These are phyloP conservation scores for Agonopterix arenella DNA, from an alignment of 2,888 invertebrate species.

Conservation along the genomic window DNA sequence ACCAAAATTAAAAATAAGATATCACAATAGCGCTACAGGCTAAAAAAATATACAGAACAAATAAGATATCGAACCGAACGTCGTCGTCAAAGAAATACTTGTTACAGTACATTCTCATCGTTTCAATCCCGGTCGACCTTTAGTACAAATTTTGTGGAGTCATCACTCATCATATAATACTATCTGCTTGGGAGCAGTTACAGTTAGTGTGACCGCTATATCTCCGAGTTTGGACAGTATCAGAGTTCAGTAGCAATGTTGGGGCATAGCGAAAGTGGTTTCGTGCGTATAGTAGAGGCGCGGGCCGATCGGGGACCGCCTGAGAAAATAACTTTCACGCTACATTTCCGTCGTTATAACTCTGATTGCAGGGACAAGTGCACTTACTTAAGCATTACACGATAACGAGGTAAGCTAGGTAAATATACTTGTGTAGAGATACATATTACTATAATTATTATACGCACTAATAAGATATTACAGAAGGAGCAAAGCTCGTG, in stretches of 20 bases:
- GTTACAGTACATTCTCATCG: too few species aligned
- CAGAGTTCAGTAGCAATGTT: constrained; percentile 29
- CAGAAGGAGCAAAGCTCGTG: too few species aligned
- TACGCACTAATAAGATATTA: not conserved
- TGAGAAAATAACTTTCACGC: constrained; percentile 74
- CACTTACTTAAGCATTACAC: not conserved
- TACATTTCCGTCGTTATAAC: constrained; percentile 57
- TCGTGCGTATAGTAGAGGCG: constrained; percentile 49
- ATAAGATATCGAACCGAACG: too few species aligned
- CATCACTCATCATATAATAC: too few species aligned
- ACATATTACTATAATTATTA: not conserved
- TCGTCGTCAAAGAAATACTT: too few species aligned
- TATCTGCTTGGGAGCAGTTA: too few species aligned
- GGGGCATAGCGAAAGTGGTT: constrained; percentile 65
- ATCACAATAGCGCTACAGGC: too few species aligned
- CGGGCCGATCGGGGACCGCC: constrained; percentile 48
- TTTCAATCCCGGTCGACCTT: too few species aligned
- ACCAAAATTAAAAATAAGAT: too few species aligned
- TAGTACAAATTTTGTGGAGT: too few species aligned
- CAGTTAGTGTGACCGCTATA: constrained; percentile 3
- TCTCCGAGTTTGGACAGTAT: constrained; percentile 26
- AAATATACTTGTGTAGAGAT: not conserved
- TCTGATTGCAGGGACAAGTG: constrained; percentile 39
- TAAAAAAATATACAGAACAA: too few species aligned
- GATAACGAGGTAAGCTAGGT: not conserved